Conservation (phyloP, 2,113 vertebrate species). For the Lipophrys pholis region DNA sequence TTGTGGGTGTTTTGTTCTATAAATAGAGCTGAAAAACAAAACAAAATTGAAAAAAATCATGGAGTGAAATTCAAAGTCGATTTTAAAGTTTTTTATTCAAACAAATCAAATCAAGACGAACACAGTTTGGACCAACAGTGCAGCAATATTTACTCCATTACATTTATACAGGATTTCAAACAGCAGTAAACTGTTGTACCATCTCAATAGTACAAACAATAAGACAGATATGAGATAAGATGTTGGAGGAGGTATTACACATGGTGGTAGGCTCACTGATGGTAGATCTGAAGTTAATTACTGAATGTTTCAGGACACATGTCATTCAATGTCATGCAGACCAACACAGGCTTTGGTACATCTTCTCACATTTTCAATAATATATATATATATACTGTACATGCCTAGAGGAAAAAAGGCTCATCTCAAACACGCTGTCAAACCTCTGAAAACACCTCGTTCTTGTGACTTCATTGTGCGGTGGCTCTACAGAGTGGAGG, state of each 20-base stretch:
- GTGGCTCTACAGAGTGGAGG: constrained; percentile 28
- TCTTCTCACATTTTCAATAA: constrained; percentile 7
- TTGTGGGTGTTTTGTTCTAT: no score
- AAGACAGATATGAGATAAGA: neutral
- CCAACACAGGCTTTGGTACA: constrained; percentile 8
- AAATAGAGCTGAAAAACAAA: constrained; percentile 1
- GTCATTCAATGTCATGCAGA: neutral
- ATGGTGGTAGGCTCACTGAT: neutral
- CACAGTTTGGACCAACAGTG: constrained; percentile 13
- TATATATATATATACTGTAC: neutral
- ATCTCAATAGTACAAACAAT: neutral
- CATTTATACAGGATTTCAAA: neutral
- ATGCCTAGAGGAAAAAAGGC: constrained; percentile 18
- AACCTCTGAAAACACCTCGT: neutral
- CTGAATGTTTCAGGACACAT: neutral
- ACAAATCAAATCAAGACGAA: constrained; percentile 22
- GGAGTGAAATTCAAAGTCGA: neutral
- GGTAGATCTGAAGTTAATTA: constrained; percentile 4
- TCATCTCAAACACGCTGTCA: neutral
- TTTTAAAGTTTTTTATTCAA: constrained; percentile 37
- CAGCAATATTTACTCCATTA: neutral
- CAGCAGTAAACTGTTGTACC: neutral
- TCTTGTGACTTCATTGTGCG: neutral
- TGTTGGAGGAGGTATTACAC: neutral
- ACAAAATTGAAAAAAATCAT: neutral